A percentile compares a stretch with the other conserved stretches of the same genome.
phyloP scores from a whole-genome alignment of 2,888 invertebrate genomes.

The Lepidonotus clava region DNA sequence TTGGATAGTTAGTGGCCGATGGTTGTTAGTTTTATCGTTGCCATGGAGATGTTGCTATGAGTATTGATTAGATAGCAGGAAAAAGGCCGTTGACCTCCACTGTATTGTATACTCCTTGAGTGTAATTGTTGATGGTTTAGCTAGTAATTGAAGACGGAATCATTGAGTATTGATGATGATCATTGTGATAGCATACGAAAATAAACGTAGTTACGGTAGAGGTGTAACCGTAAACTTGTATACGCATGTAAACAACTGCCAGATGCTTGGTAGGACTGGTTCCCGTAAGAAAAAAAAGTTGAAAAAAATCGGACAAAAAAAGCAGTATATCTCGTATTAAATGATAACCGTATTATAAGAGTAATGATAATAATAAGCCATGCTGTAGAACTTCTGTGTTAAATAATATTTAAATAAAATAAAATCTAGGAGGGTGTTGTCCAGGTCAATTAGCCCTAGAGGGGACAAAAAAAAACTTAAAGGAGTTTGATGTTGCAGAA shows the following conservation, averaged over 20 bases:
- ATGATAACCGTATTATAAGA: background rate
- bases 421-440: slow-evolving; percentile 5
- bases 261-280: slow-evolving; percentile 32
- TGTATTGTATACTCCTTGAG: too few relatives aligned
- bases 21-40: slow-evolving; percentile 41
- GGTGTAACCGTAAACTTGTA: slow-evolving; percentile 27
- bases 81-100: background rate
- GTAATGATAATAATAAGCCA: background rate
- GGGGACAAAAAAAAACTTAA: too few relatives aligned
- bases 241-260: slow-evolving; percentile 50
- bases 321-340: slow-evolving; percentile 34
- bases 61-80: slow-evolving; percentile 21
- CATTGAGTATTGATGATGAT: slow-evolving; percentile 41
- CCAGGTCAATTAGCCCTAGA: slow-evolving; percentile 15
- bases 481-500: too few relatives aligned
- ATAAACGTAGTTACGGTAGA: slow-evolving; percentile 35
- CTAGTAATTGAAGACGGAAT: slow-evolving; percentile 38
- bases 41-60: slow-evolving; percentile 52
- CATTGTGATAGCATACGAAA: slow-evolving; percentile 52
- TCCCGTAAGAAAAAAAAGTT: slow-evolving; percentile 18
- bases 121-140: slow-evolving; percentile 35
- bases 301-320: background rate
- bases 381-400: slow-evolving; percentile 35
- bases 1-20: slow-evolving; percentile 26
- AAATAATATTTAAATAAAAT: too few relatives aligned